Evolutionary conservation across 2,888 invertebrate genomes (phyloP), one percentile per base, ranked within the genome.

Genomic region (Patella ulyssiponensis): DNA sequence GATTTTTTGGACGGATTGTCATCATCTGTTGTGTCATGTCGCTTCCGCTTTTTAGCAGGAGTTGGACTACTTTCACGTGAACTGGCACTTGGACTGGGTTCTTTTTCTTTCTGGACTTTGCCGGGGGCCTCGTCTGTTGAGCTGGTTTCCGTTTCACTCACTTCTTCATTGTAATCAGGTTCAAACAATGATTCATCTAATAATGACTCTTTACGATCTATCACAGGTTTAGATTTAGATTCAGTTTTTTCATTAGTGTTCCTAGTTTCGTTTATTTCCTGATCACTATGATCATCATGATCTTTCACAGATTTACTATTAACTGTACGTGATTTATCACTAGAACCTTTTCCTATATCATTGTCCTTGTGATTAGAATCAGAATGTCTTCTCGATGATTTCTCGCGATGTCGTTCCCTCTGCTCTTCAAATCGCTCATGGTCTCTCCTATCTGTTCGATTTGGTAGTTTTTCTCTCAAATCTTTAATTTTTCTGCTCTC

Each of bases 151-250:
- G 78, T 75, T 54, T 75, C 75, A 69, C 33, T 76, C 82, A 81
- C 52, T 20, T 73, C 81, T 20, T 88, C 89, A 20, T 86, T 84
- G 81, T 90, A 90, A 80, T 90, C 89, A 0, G 90, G 90, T 58
- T 86, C 89, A 86, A 90, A 90, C 74, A 84, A 83, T 1, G 88
- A 83, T 79, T 90, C 89, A 76, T 89, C 90, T 69, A 88, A 81
- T 27, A 88, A 80, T 1, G 90, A 89, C 23, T 89, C 86, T 77
- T 89, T 89, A 7, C 90, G 79, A 51, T 86, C 85, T 44, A 82
- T 52, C 1, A 79, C 74, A 7, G 20, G 23, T 53, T 52, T 54
- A 53, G 51, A 27, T 12, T n/a, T 73, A 52, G 33, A 53, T 71
- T 75, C 52, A 53, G 54, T n/a, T 20, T 15, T 52, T 71, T 64